These are phyloP conservation scores for roundworm (Caenorhabditis elegans) DNA, from an alignment of 1,140 invertebrate species.

Conservation along the genomic window WBcel235 BX284604.4:13102001-13102500, in stretches of 20 bases:
- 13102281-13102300: background rate
- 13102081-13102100: no score
- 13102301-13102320: background rate
- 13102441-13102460: background rate
- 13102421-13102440: background rate
- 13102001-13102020: no score
- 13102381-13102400: background rate
- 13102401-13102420: background rate
- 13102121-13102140: no score
- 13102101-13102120: no score
- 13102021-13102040: no score
- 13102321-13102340: background rate
- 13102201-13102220: background rate
- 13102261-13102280: background rate
- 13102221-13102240: background rate
- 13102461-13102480: constrained; percentile 3
- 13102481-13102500: background rate
- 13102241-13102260: background rate
- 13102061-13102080: no score
- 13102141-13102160: no score
- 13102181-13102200: no score
- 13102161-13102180: no score
- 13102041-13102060: no score
- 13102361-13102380: background rate
- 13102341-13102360: background rate